phyloP scores from a whole-genome alignment of 2,888 invertebrate species.

The Ophioninae sp. region DNA sequence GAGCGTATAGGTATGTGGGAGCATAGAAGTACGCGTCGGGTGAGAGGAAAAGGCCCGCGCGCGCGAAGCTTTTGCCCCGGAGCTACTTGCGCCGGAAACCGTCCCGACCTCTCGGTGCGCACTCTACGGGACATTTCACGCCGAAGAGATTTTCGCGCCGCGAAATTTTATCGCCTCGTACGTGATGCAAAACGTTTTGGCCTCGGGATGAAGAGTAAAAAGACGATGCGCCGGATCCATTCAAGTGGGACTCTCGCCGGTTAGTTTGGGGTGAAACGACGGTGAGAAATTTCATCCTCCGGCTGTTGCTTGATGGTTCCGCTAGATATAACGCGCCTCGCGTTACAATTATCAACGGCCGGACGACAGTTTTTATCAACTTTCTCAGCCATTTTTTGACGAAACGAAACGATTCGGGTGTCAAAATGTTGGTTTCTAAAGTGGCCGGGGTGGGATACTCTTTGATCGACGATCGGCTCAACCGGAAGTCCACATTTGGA shows the following conservation, averaged over 20 bases:
- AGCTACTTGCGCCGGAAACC: constrained; percentile 36
- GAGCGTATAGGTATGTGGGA: constrained; percentile 11
- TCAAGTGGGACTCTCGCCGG: neutral
- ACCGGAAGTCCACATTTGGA: neutral
- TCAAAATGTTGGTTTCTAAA: neutral
- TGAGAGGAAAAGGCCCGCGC: constrained; percentile 30
- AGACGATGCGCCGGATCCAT: neutral
- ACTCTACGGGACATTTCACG: constrained; percentile 18
- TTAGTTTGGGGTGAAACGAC: neutral
- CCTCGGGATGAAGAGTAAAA: neutral
- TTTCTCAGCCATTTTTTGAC: neutral
- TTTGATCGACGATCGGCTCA: neutral
- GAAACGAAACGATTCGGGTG: neutral
- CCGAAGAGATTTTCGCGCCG: neutral
- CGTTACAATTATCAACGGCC: neutral
- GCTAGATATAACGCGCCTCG: neutral
- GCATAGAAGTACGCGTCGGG: constrained; percentile 35
- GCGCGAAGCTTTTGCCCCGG: constrained; percentile 49
- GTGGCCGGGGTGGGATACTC: neutral
- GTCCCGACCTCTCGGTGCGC: constrained; percentile 15
- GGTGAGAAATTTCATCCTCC: neutral
- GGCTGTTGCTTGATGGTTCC: neutral
- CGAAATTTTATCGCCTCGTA: neutral
- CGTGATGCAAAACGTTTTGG: neutral
- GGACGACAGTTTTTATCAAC: too few species aligned